Base-by-base conservation (phyloP, 2,888 invertebrate genomes). In the Drosophila niveifrons region DNA sequence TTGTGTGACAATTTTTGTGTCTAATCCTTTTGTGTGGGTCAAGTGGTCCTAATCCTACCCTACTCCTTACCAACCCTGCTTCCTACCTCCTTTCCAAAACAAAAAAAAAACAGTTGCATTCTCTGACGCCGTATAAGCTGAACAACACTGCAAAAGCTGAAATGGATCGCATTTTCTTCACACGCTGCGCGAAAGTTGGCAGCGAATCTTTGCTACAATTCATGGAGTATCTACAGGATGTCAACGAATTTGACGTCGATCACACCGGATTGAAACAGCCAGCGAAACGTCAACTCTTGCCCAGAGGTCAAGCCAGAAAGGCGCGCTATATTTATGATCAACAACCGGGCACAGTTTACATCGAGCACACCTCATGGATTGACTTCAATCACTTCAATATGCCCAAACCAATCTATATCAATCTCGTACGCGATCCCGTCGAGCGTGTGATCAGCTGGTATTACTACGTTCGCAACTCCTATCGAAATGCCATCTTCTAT, bases 361-460 rank as follows among this genome's bases (percentile, higher is more conserved):
- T 97, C 83, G 96, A 97, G 90, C 98, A 98, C 89, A 96, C 97
- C 23, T 96, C 96, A 92, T 97, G 96, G 93, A 96, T 97, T 39
- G 97, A 97, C 91, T 97, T 97, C 86, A 95, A 96, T 50, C 94
- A 96, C 81, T 96, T 94, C 90, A 95, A 96, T 56, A 93, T 95
- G 80, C 96, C 96, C 4, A 95, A 95, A 86, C 97, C 97, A 0
- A 96, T 97, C 88, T 97, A 96, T 92, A 95, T 97, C 80, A 97
- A 97, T 93, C 93, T 97, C 75, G 97, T 97, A 0, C 94, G 97
- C 31, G 97, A 97, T 92, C 97, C 97, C 0, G 95, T 97, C 18
- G 97, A 97, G 91, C 94, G 97, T 43, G 96, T 97, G 31, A 97
- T 97, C 89, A 97, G 97, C 4, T 97, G 97, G 97, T 97, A 96